Conservation (phyloP, 2,888 invertebrate genomes). For the Lithophane semibrunnea region DNA sequence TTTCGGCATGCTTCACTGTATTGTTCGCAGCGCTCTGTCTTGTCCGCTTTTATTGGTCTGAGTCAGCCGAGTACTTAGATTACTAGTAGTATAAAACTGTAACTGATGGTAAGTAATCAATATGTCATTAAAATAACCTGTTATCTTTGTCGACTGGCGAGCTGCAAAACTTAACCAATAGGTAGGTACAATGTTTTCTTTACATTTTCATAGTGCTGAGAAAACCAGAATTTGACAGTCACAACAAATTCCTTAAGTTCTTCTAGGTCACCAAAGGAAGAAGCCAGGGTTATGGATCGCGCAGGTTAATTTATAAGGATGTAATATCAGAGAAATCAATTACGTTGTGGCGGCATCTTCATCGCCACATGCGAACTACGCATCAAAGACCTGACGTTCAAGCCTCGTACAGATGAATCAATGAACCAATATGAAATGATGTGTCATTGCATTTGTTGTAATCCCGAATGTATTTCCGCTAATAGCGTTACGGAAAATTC, state of each 20-base stretch:
- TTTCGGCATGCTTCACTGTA: too few relatives aligned
- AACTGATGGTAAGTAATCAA: not conserved
- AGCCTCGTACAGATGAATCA: not conserved
- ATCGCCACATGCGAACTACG: too few relatives aligned
- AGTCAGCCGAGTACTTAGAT: not conserved
- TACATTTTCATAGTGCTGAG: not conserved
- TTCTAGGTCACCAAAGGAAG: not conserved
- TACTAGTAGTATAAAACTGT: not conserved
- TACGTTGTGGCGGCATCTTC: not conserved
- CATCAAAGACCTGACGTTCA: too few relatives aligned
- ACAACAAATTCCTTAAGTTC: not conserved
- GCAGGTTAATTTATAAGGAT: not conserved
- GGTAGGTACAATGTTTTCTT: not conserved
- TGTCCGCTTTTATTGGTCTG: too few relatives aligned
- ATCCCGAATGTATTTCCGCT: too few relatives aligned
- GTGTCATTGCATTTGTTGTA: not conserved
- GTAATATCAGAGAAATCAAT: not conserved
- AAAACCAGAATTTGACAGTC: not conserved
- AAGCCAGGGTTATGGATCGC: not conserved
- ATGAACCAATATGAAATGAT: not conserved
- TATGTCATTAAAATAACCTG: slow-evolving; percentile 14
- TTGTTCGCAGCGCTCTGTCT: too few relatives aligned
- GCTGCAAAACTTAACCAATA: not conserved
- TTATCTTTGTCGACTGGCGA: not conserved
- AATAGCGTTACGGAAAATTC: not conserved